Base-by-base conservation (phyloP, 2,888 invertebrate species). In the Dolichomitus sp. region DNA sequence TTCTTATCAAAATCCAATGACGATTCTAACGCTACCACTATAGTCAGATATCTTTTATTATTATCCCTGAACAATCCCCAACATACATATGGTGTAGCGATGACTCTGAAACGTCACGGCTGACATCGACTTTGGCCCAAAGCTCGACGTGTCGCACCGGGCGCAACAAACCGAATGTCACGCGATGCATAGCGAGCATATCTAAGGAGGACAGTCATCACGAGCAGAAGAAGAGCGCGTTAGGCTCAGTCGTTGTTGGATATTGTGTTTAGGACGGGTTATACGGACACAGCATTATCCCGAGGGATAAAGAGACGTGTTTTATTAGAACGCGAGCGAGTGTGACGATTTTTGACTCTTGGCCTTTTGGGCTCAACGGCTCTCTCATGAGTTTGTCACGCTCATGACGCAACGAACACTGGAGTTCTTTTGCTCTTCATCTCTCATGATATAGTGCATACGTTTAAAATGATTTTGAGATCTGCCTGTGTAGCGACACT, bases 311-410 rank as follows among this genome's bases (percentile, higher is more conserved):
- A 61, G 68, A 61, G 45, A 70, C 79, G 85, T 81, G 86, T 89
- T 88, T 89, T 89, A 88, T 87, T 86, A 84, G 86, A 87, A 85
- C 86, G 86, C 85, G 86, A 87, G 86, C 85, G 86, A 87, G 87
- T 87, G 88, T 86, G 89, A 89, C 87, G 89, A 72, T 77, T 77
- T 74, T 77, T 77, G 50, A 81, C 72, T 77, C 65, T 73, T 42
- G 65, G 30, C 37, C 75, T 65, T 42, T 72, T 63, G 19, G 50
- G 11, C 50, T 23, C 14, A 4, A 27, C 54, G 4, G 27, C 27
- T 54, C 27, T 54, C 27, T 4, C 54, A 45, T 65, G 63, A n/a
- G 42, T 45, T 57, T 52, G n/a, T 48, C 54, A 57, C 50, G 12
- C 45, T 77, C n/a, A 9, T 69, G 54, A 27, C 54, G 54, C 54